A percentile compares a stretch with the other conserved stretches of the same genome.
phyloP scores from a whole-genome alignment of 2,797 vertebrate genomes.

The Clarias laeviceps region DNA sequence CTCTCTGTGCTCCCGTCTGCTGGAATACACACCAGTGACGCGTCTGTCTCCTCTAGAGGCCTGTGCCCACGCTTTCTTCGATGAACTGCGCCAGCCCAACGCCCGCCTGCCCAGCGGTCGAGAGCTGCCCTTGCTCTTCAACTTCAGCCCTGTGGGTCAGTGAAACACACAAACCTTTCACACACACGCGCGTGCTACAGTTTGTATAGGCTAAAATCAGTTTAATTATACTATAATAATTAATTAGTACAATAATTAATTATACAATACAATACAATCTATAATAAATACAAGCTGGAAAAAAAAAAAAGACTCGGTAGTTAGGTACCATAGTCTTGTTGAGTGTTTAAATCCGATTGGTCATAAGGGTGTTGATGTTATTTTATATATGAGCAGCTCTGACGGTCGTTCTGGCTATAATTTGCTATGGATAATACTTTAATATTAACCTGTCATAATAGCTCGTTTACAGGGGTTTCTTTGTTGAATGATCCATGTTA shows the following conservation, averaged over 20 bases:
- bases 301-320: too few relatives aligned
- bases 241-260: too few relatives aligned
- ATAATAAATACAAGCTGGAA: neutral
- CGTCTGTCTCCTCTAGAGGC: conserved; percentile 90
- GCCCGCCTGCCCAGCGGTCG: conserved; percentile 88
- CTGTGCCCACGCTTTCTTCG: conserved; percentile 90
- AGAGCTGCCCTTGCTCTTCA: conserved; percentile 90
- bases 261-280: too few relatives aligned
- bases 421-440: neutral
- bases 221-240: neutral
- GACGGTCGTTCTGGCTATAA: neutral
- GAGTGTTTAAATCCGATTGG: too few relatives aligned
- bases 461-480: neutral
- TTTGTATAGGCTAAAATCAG: neutral
- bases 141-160: conserved; percentile 91
- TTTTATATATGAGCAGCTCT: neutral
- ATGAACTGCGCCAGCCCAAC: conserved; percentile 86
- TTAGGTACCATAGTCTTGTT: neutral
- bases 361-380: neutral
- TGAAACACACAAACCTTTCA: conserved; percentile 19
- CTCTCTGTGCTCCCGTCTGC: conserved; percentile 87
- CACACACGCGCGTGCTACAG: too few relatives aligned
- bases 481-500: neutral
- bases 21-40: conserved; percentile 92
- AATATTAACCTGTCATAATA: neutral